Base-by-base conservation (phyloP, 2,113 vertebrate genomes). In the Catharus minimus region DNA sequence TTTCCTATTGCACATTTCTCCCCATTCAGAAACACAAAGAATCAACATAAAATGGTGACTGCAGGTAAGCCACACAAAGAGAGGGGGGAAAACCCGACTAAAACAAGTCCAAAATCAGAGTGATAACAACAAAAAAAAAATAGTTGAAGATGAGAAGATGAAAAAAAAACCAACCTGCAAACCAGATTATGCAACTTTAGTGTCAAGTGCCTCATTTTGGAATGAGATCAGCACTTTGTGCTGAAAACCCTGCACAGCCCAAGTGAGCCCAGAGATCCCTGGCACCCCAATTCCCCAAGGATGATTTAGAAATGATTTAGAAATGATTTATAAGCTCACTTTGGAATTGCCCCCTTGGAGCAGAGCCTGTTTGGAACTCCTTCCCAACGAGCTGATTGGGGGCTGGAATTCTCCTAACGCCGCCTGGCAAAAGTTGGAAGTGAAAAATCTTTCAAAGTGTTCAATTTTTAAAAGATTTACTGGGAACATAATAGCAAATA, bases 401-500 rank as follows among this genome's bases (percentile, higher is more conserved):
- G 75, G 88, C 18, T 47, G 73, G 82, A 90, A 67, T 24, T 39
- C 73, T 86, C 20, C 3, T 44, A 15, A 49, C 1, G 36, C 47
- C 3, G 18, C 15, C 20, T 86, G 90, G 93, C 92, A 72, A 30
- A 43, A 71, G 73, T 5, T 90, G 36, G 49, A 65, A 53, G 65
- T 18, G 69, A 71, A 83, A 81, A 88, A 83, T 86, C 82, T 75
- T 90, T 69, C 13, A 69, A 75, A 57, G 46, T 46, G 85, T 38
- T 81, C 66, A 22, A 73, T 65, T 84, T 90, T 43, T n/a, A 10
- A 43, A 68, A 92, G 93, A 94, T 92, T 96, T 94, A 89, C 81
- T 85, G 27, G 11, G 50, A 90, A 87, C 27, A n/a, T 84, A 93
- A 94, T 69, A 65, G 91, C 47, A 50, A 86, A 84, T 68, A 57